Base-by-base conservation (phyloP, 2,113 vertebrate species). In the Phaethornis superciliosus region DNA sequence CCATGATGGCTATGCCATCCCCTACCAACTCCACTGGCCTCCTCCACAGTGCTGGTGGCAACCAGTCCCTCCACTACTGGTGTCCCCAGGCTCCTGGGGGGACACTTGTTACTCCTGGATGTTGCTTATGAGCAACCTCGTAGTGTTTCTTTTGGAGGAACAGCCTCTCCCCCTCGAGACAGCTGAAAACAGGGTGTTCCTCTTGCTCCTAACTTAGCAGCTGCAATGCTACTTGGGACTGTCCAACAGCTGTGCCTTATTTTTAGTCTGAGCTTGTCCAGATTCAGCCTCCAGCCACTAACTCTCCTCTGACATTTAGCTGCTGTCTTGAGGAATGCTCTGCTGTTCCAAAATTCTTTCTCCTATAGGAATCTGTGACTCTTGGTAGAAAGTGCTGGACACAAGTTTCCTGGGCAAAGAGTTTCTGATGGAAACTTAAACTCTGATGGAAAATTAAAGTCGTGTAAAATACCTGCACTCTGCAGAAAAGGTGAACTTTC, bases 1-100 rank as follows among this genome's bases (percentile, higher is more conserved):
- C 19, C 6, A 3, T 0, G 0, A 42, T 32, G 52, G 42, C 74
- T 1, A 1, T 78, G 51, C 74, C 47, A n/a, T 35, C 21, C n/a
- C 56, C 2, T 2, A 5, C 17, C 54, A 94, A 22, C 63, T 74
- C 33, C 2, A 11, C n/a, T 3, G 1, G 16, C 24, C 58, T 18
- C 11, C 18, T 33, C 27, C 2, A 2, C 9, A 47, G 51, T 6
- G 3, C 59, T 59, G 58, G 8, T 85, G 75, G 32, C 46, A 70
- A 70, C 21, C 55, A 76, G 17, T 49, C 35, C 16, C 15, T 72
- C 21, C 40, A 15, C 37, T 56, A 67, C 35, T 55, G 44, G n/a
- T 37, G n/a, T 81, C 49, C n/a, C 15, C 63, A 35, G 12, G 15
- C 26, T 71, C 26, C 26, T 54, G 4, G 5, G 26, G 71, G 28